Evolutionary conservation across 2,113 vertebrate genomes (phyloP), one percentile per base, ranked within the genome.

Genomic region (Chroicocephalus ridibundus): DNA sequence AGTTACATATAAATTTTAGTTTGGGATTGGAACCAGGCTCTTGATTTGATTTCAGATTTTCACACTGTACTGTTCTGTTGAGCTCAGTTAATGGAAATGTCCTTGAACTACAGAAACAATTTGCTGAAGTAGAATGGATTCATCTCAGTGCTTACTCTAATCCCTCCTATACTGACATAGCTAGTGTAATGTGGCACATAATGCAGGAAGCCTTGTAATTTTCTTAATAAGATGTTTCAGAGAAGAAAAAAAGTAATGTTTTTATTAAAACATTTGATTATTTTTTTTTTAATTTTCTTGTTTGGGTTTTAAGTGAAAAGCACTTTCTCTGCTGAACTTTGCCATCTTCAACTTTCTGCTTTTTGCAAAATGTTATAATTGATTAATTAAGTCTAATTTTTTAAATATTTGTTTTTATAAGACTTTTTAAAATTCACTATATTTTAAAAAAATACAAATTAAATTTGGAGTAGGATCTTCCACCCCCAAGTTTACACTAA

Each of bases 31-130:
- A 91, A 91, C 38, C 24, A 62, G 15, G 15, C 17, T 42, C 55
- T 62, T 89, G 51, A 90, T 91, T 72, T 84, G 42, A 94, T 93
- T 96, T 93, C 81, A 75, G 51, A 40, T 87, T 87, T 82, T 93
- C 61, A 82, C 61, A 24, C 21, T 49, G 18, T 25, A 36, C 16
- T 36, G 55, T 51, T 90, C 60, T 2, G 1, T 55, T 79, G 44
- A 87, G 57, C 49, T 94, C 44, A 76, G 38, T 65, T 57, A 86
- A 91, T 15, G 24, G 58, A 76, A 94, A 74, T 32, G 26, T 2
- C 77, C 65, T 84, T 94, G 83, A 93, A 94, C 19, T 88, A 68
- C 9, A 80, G 36, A 94, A 88, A 70, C 25, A 75, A 82, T 62
- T 81, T 89, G 60, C 29, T 44, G 13, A 74, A 87, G 57, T 8